phyloP scores from a whole-genome alignment of 2,888 invertebrate genomes.

The Megaustenia siamemsis region DNA sequence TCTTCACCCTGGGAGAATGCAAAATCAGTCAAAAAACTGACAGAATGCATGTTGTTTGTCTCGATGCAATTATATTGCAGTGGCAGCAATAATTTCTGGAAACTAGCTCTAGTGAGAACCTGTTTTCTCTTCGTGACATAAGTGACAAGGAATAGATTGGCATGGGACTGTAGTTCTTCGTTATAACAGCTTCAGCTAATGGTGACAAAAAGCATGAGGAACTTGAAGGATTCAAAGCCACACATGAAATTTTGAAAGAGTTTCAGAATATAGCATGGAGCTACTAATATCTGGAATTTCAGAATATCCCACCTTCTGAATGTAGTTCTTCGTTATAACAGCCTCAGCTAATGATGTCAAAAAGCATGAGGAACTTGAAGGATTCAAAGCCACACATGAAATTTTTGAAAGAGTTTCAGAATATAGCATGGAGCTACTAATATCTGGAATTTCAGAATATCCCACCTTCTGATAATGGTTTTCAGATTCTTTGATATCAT shows the following conservation, averaged over 20 bases:
- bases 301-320: neutral
- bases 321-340: too few species aligned
- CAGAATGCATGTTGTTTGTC: neutral
- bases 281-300: neutral
- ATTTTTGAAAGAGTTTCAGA: neutral
- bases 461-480: neutral
- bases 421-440: neutral
- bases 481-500: neutral
- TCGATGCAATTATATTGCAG: conserved; percentile 21
- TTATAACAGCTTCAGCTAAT: neutral
- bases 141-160: neutral
- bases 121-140: neutral
- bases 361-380: neutral
- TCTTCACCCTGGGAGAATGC: neutral
- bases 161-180: too few species aligned
- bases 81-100: conserved; percentile 3
- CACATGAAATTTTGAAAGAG: neutral
- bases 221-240: neutral
- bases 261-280: neutral
- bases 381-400: neutral
- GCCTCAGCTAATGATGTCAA: too few species aligned
- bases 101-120: neutral
- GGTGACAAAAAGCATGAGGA: neutral
- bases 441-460: neutral
- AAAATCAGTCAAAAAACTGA: neutral